phyloP scores from a whole-genome alignment of 2,888 invertebrate genomes.

The Drosophila imparisetae region DNA sequence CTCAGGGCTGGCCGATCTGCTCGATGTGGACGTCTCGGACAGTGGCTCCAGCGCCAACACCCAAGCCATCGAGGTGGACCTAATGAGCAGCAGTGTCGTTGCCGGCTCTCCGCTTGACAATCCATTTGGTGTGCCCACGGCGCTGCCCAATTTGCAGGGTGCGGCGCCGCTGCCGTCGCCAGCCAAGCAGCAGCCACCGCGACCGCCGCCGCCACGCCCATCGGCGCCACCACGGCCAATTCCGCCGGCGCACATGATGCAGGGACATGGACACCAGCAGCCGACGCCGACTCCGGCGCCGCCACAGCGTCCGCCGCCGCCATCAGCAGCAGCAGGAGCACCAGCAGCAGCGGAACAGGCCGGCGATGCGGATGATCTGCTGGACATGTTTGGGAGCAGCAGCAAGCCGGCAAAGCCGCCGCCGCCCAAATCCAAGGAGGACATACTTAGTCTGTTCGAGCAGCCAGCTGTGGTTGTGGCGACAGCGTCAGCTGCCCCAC shows the following conservation, averaged over 20 bases:
- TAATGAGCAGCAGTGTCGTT: conserved; percentile 65
- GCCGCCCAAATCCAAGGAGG: conserved; percentile 86
- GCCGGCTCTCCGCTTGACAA: conserved; percentile 72
- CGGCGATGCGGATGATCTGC: conserved; percentile 85
- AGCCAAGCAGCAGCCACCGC: conserved; percentile 85
- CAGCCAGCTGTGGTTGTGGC: conserved; percentile 77
- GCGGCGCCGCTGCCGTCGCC: conserved; percentile 86
- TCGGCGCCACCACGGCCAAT: conserved; percentile 80
- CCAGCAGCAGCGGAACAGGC: conserved; percentile 47
- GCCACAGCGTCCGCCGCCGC: conserved; percentile 82
- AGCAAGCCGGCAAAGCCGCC: conserved; percentile 86
- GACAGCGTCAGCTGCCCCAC: conserved; percentile 82
- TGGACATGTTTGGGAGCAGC: conserved; percentile 85
- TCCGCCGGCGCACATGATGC: conserved; percentile 79
- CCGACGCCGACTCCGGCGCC: conserved; percentile 59
- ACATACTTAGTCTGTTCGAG: conserved; percentile 87
- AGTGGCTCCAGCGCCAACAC: conserved; percentile 78
- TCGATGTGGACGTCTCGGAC: conserved; percentile 89
- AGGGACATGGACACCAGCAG: conserved; percentile 49
- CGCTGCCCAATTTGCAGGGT: conserved; percentile 84
- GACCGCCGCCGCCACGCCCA: conserved; percentile 85
- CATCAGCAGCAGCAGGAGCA: conserved; percentile 30
- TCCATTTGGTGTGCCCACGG: conserved; percentile 84
- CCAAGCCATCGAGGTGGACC: conserved; percentile 78
- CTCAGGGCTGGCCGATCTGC: conserved; percentile 87